Percentiles rank a stretch among this genome's conserved stretches.
Evolutionary conservation across 2,888 invertebrate genomes (phyloP).

Genomic region (Mythimna lalbum): DNA sequence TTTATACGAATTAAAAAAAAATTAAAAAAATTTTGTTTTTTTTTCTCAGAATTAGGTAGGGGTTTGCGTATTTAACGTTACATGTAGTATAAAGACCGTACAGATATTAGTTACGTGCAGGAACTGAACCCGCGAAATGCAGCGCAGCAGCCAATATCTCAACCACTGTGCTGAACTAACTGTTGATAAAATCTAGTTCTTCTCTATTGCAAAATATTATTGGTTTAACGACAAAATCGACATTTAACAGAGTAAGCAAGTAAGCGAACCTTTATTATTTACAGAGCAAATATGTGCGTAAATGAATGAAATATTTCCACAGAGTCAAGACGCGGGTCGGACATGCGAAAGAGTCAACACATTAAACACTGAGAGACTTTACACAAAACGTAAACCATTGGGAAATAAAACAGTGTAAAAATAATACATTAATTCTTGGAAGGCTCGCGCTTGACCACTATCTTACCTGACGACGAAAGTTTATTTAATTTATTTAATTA

Average conservation of each 20-base stretch:
- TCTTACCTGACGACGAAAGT: too few relatives aligned
- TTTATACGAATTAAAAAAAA: too few relatives aligned
- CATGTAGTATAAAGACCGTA: too few relatives aligned
- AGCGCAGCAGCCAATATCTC: not conserved
- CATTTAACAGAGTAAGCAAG: constrained; percentile 15
- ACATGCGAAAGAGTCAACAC: constrained; percentile 18
- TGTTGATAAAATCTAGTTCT: not conserved
- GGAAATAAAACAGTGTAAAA: not conserved
- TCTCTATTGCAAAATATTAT: not conserved
- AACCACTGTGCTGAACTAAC: not conserved
- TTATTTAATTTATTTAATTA: too few relatives aligned
- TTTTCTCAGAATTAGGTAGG: too few relatives aligned
- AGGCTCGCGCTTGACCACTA: too few relatives aligned
- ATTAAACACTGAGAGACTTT: constrained; percentile 11
- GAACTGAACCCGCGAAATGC: not conserved
- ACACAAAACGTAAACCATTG: constrained; percentile 1
- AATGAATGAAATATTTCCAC: constrained; percentile 12
- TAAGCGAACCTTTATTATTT: constrained; percentile 13
- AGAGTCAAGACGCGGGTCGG: not conserved
- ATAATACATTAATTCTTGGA: not conserved
- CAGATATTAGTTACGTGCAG: too few relatives aligned
- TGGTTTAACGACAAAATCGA: not conserved
- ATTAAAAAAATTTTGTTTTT: too few relatives aligned
- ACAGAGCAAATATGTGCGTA: constrained; percentile 23
- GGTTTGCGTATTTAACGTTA: too few relatives aligned